These are phyloP conservation scores for Drosophila atripex DNA, from an alignment of 2,888 invertebrate species.

Conservation along the genomic window DNA sequence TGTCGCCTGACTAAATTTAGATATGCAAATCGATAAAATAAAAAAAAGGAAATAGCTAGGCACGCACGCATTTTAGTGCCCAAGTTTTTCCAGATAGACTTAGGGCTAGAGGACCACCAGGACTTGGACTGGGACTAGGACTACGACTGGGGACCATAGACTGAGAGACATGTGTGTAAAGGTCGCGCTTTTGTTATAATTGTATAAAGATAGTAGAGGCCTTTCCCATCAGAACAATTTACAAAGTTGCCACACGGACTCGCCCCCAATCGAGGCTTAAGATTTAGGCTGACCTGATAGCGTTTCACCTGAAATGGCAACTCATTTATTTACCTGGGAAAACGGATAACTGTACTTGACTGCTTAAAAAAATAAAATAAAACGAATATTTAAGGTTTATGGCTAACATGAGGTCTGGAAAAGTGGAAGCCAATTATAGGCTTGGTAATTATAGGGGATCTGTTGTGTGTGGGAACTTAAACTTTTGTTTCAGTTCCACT, in stretches of 20 bases:
- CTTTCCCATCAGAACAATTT: conserved; percentile 15
- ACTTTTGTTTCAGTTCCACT: conserved; percentile 45
- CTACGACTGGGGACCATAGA: neutral
- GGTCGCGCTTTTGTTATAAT: conserved; percentile 52
- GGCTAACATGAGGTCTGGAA: neutral
- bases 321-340: conserved; percentile 32
- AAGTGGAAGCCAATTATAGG: neutral
- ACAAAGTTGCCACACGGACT: conserved; percentile 21
- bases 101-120: conserved; percentile 3
- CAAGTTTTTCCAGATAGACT: conserved; percentile 28
- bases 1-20: conserved; percentile 71
- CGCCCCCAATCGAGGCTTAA: conserved; percentile 24
- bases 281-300: conserved; percentile 42
- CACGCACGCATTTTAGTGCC: conserved; percentile 69
- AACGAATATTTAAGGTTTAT: neutral
- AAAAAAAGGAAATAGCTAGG: conserved; percentile 49
- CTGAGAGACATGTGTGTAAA: conserved; percentile 38
- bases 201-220: conserved; percentile 25
- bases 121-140: conserved; percentile 5
- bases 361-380: conserved; percentile 2
- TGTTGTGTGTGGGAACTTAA: conserved; percentile 49
- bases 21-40: conserved; percentile 68
- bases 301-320: conserved; percentile 34
- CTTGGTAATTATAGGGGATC: conserved; percentile 30
- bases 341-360: neutral